A percentile compares a stretch with the other conserved stretches of the same genome.
phyloP scores from a whole-genome alignment of 2,113 vertebrate genomes.

The Sinocyclocheilus anshuiensis region DNA sequence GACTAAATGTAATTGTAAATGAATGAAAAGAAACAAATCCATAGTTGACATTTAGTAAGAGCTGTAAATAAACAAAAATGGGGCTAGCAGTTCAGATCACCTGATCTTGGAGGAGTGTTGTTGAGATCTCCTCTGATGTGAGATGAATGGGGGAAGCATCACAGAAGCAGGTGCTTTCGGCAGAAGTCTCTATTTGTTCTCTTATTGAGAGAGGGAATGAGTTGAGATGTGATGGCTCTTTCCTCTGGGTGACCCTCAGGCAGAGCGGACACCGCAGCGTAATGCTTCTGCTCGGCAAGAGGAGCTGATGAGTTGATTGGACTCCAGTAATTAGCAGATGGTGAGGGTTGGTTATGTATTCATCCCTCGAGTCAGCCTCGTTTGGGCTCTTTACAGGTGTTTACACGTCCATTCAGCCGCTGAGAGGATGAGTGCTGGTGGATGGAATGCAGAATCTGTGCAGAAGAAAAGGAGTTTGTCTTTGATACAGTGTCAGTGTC shows the following conservation, averaged over 20 bases:
- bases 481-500: not conserved
- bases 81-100: not conserved
- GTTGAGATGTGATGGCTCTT: not conserved
- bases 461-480: not conserved
- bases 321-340: not conserved
- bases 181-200: not conserved
- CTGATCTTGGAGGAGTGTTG: not conserved
- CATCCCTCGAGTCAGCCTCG: not conserved
- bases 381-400: not conserved
- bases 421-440: not conserved
- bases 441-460: not conserved
- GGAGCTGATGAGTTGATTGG: not conserved
- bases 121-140: not conserved
- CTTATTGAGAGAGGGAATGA: not conserved
- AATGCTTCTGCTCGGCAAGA: not conserved
- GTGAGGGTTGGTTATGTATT: not conserved
- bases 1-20: no score
- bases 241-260: not conserved
- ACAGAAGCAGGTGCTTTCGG: not conserved
- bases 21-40: not conserved
- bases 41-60: not conserved
- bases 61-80: not conserved
- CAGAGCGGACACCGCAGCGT: not conserved
- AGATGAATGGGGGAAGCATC: not conserved
- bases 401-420: not conserved